Conservation (phyloP, 2,797 vertebrate species). For the Catamblyrhynchus diadema region DNA sequence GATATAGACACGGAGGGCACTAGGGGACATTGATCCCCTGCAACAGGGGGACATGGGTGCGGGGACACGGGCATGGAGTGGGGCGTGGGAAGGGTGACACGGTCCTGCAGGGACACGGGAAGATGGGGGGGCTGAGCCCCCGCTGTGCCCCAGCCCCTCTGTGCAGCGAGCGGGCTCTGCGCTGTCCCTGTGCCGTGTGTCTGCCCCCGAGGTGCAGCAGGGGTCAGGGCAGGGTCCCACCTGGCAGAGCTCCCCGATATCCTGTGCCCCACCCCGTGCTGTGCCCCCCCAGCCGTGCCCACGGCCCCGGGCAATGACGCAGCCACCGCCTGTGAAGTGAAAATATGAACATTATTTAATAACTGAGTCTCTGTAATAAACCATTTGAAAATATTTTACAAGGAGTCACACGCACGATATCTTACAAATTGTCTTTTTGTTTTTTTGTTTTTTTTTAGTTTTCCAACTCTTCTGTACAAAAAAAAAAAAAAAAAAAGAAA, state of each 20-base stretch:
- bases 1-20: background rate
- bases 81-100: background rate
- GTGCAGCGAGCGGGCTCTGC: background rate
- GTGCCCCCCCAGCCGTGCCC: background rate
- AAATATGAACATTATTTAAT: slow-evolving; percentile 99
- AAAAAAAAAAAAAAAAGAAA: slow-evolving; percentile 70
- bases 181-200: background rate
- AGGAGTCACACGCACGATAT: slow-evolving; percentile 99
- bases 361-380: slow-evolving; percentile 99
- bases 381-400: slow-evolving; percentile 99
- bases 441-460: slow-evolving; percentile 54
- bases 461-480: slow-evolving; percentile 87
- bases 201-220: background rate
- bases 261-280: background rate
- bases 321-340: slow-evolving; percentile 87
- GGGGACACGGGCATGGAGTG: background rate
- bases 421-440: slow-evolving; percentile 93
- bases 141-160: background rate
- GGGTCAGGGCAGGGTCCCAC: background rate
- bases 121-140: background rate
- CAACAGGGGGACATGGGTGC: too few species aligned
- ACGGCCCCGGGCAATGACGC: slow-evolving; percentile 9
- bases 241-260: background rate
- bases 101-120: background rate
- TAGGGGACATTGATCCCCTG: accelerated